phyloP scores from a whole-genome alignment of 1,140 invertebrate genomes.

The Mycetomoellerius zeteki region DNA sequence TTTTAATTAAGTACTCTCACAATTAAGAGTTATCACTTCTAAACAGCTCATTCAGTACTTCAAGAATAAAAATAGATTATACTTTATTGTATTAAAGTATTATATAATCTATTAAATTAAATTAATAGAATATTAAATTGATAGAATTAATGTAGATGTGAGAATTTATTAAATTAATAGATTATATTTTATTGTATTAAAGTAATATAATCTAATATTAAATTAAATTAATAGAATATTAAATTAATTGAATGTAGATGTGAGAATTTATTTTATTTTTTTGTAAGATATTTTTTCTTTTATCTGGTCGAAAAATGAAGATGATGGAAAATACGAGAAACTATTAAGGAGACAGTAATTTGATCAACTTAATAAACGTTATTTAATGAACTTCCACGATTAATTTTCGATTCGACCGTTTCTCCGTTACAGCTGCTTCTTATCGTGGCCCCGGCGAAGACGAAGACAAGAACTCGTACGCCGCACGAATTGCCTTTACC shows the following conservation, averaged over 20 bases:
- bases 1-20: not conserved
- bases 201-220: too few relatives aligned
- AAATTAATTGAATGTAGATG: not conserved
- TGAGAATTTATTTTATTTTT: not conserved
- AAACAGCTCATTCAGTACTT: not conserved
- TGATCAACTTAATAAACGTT: not conserved
- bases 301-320: not conserved
- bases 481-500: slow-evolving; percentile 90
- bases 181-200: too few relatives aligned
- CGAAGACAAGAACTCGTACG: slow-evolving; percentile 91
- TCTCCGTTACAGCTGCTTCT: slow-evolving; percentile 89
- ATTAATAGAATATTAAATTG: not conserved
- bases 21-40: not conserved
- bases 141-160: not conserved
- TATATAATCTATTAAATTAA: too few relatives aligned
- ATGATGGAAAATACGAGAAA: not conserved
- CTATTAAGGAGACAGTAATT: not conserved
- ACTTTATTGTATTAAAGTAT: too few relatives aligned
- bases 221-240: not conserved
- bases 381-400: not conserved
- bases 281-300: not conserved
- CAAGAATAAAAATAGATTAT: not conserved
- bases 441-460: slow-evolving; percentile 91
- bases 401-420: not conserved
- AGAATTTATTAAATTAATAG: not conserved